phyloP scores from a whole-genome alignment of 2,113 vertebrate species.

The Scomber scombrus region DNA sequence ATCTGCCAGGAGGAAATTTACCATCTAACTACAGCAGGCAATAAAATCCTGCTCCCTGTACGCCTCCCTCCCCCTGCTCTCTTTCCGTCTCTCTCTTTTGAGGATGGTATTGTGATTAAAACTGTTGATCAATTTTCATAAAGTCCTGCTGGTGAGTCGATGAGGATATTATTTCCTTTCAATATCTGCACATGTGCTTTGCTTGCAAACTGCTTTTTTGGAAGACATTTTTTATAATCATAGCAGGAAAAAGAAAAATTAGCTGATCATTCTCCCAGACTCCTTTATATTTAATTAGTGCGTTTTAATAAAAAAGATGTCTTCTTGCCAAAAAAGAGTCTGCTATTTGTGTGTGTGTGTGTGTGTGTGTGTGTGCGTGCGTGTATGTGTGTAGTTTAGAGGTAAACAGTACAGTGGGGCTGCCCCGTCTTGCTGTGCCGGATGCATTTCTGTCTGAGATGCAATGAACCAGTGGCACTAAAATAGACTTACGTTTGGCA shows the following conservation, averaged over 20 bases:
- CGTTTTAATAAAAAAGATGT: conserved; percentile 49
- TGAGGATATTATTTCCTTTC: conserved; percentile 67
- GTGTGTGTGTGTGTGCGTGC: conserved; percentile 5
- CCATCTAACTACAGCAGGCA: conserved; percentile 85
- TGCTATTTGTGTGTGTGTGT: background rate
- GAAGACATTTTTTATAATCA: conserved; percentile 26
- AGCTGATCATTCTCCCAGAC: conserved; percentile 26
- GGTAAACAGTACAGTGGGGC: conserved; percentile 26
- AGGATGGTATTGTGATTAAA: conserved; percentile 85
- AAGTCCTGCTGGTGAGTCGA: conserved; percentile 81
- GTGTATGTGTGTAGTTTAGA: background rate
- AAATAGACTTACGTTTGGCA: conserved; percentile 25
- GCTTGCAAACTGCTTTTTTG: conserved; percentile 54
- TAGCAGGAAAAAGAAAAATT: conserved; percentile 15
- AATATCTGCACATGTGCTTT: conserved; percentile 55
- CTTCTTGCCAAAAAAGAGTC: conserved; percentile 32
- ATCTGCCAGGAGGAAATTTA: conserved; percentile 85
- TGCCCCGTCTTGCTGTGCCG: conserved; percentile 13
- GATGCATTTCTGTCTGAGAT: conserved; percentile 38
- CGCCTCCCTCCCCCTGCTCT: conserved; percentile 55
- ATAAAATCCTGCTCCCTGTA: conserved; percentile 79
- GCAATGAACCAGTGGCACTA: conserved; percentile 14
- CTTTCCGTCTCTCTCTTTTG: conserved; percentile 65
- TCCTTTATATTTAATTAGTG: conserved; percentile 47
- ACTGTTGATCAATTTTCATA: conserved; percentile 87